These are phyloP conservation scores for Spinus pinus DNA, from an alignment of 2,797 vertebrate species.

Conservation along the genomic window DNA sequence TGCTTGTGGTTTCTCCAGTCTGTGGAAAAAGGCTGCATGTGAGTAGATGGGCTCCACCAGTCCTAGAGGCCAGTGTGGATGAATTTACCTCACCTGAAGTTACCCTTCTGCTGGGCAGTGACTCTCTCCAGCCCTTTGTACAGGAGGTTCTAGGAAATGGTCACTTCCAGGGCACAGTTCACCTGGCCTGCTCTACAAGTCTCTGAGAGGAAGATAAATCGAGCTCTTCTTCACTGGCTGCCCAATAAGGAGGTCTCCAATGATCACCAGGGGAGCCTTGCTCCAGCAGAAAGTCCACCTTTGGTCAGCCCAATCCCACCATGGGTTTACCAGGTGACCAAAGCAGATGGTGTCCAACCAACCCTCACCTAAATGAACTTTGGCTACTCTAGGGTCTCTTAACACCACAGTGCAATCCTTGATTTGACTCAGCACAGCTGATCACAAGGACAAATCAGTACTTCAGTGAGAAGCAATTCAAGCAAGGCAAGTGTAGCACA, in stretches of 20 bases:
- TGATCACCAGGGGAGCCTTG: neutral
- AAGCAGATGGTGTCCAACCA: neutral
- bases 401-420: accelerated
- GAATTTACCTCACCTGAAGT: neutral
- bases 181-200: neutral
- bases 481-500: neutral
- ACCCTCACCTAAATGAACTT: neutral
- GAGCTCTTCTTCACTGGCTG: neutral
- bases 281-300: neutral
- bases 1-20: neutral
- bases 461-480: neutral
- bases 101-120: accelerated
- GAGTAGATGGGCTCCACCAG: neutral
- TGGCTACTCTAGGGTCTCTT: neutral
- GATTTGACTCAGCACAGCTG: accelerated
- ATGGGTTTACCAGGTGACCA: neutral
- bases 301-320: neutral
- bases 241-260: neutral
- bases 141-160: accelerated
- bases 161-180: neutral
- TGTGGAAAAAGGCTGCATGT: accelerated
- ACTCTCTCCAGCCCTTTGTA: neutral
- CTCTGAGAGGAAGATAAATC: neutral
- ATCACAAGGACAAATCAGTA: accelerated
- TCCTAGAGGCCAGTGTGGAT: neutral